Base-by-base conservation (phyloP, 2,113 vertebrate species). In the Coturnix japonica region DNA sequence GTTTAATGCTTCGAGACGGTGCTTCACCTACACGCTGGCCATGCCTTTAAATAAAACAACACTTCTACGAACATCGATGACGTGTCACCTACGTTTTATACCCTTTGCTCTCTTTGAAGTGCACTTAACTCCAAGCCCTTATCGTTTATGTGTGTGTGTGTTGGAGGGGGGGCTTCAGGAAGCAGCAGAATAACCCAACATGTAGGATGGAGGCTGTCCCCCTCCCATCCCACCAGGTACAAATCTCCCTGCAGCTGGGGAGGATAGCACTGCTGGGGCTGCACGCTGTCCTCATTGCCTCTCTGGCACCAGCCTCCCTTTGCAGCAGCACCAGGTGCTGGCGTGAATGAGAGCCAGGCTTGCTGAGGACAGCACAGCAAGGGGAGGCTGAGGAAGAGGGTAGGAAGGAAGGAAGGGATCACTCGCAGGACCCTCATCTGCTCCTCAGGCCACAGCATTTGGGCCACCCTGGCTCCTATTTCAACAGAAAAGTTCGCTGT, bases 1-100 rank as follows among this genome's bases (percentile, higher is more conserved):
- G 31, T 51, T 91, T 57, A 78, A 65, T 35, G 51, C 57, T 91
- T 79, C 66, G 67, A 76, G 84, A 76, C 15, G 63, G 0, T 53
- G 54, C 57, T 93, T 81, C 35, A 81, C 33, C 15, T 69, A 31
- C 10, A 26, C 23, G 63, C 49, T 86, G 85, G 44, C 72, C 7
- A 9, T 54, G 39, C 35, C 59, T 84, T 87, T 90, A 66, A 84
- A 93, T 88, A 91, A 91, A 94, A 61, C 37, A 53, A 8, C 20
- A 44, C 44, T 66, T 90, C 18, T 30, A 70, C 90, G 23, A 51
- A 87, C 17, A 8, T 51, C 71, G 28, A 35, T 44, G 14, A 59
- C 0, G 7, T 33, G 59, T 86, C 69, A 81, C 23, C 30, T 57
- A 22, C 10, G n/a, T 93, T 86, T 83, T 72, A 43, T 41, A 63